Evolutionary conservation across 1,140 invertebrate genomes (phyloP).

Genomic region (Drosophila varians): DNA sequence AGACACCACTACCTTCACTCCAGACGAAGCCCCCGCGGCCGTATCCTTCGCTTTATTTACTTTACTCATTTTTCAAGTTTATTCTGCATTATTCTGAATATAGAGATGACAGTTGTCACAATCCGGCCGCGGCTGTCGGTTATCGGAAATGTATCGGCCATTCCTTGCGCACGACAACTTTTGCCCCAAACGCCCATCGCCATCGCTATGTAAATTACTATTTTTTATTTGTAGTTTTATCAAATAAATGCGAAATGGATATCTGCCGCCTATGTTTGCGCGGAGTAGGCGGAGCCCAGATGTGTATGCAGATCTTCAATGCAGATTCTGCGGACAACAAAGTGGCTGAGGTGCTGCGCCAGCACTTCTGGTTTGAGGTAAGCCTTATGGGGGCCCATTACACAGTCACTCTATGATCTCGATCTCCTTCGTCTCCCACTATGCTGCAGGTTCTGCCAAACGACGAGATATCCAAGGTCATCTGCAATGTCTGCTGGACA

Average conservation of each 20-base stretch:
- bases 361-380: slow-evolving; percentile 81
- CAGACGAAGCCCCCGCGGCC: slow-evolving; percentile 4
- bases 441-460: slow-evolving; percentile 51
- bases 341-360: slow-evolving; percentile 62
- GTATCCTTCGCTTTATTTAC: slow-evolving; percentile 30
- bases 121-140: neutral
- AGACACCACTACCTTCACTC: slow-evolving; percentile 48
- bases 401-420: neutral
- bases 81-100: slow-evolving; percentile 18
- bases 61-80: slow-evolving; percentile 26
- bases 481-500: slow-evolving; percentile 74
- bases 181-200: slow-evolving; percentile 6
- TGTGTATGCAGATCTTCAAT: slow-evolving; percentile 69
- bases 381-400: neutral
- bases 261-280: slow-evolving; percentile 69
- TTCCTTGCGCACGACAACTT: neutral
- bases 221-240: slow-evolving; percentile 40
- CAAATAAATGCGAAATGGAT: slow-evolving; percentile 58
- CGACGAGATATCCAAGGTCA: slow-evolving; percentile 70
- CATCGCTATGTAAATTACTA: slow-evolving; percentile 52
- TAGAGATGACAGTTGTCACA: slow-evolving; percentile 1
- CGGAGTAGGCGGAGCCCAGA: slow-evolving; percentile 66
- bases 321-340: slow-evolving; percentile 42
- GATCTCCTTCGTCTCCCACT: neutral
- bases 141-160: neutral